Base-by-base conservation (phyloP, 2,888 invertebrate species). In the Nasonovia ribisnigri region DNA sequence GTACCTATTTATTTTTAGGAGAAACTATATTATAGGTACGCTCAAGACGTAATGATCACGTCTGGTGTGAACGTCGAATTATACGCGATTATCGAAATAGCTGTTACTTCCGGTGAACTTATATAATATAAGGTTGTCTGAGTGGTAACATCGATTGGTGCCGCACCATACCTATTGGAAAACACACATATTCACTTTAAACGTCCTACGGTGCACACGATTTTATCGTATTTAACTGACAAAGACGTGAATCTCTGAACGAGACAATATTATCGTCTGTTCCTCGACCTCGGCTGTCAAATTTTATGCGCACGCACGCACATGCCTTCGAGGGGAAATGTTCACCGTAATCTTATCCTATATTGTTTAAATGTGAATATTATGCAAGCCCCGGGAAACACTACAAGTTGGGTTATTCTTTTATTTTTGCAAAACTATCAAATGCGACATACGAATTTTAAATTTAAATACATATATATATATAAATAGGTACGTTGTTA, bases 291-390 rank as follows among this genome's bases (percentile, higher is more conserved):
- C 67, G 67, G 6, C 36, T 77, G 67, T 36, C 36, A 77, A 36
- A 77, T 36, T 36, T 3, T 8, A 36, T 36, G 16, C n/a, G 77
- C 67, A 36, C 16, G 6, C 36, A 77, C 20, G 36, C 77, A 77
- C 8, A 20, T 36, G 36, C 20, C 16, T 36, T 8, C 20, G 6
- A 77, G 36, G 20, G 77, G 3, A 36, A 77, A 77, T 36, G 77
- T 42, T 77, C 20, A 36, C 77, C 77, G 20, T 77, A 77, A 77
- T 36, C 36, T 77, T 77, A 20, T 3, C 77, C 77, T 20, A 77
- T 20, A 77, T 24, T 54, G 88, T 26, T 54, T 42, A 88, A 88
- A 88, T 88, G 88, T 54, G 42, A 88, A 42, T 54, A 88, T 88
- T 54, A 88, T 88, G 54, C 54, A 88, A 36, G 54, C 54, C 88